These are phyloP conservation scores for Rutilus rutilus DNA, from an alignment of 2,113 vertebrate genomes.

Conservation along the genomic window DNA sequence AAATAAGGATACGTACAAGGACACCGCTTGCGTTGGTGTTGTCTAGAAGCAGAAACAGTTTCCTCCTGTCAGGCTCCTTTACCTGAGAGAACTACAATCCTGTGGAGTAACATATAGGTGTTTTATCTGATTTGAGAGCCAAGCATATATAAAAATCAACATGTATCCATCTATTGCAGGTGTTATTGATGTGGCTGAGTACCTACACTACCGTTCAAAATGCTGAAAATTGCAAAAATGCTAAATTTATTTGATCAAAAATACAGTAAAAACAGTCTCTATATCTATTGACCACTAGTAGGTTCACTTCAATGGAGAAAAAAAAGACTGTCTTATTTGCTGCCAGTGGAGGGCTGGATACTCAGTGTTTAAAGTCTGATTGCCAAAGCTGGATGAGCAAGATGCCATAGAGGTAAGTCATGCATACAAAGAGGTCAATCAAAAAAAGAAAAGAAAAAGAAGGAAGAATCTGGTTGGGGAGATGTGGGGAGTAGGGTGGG, in stretches of 20 bases:
- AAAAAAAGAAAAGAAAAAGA: slow-evolving; percentile 54
- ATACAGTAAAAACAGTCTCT: background rate
- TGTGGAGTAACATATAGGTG: background rate
- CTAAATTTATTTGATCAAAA: background rate
- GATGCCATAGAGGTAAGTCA: slow-evolving; percentile 60
- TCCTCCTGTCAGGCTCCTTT: slow-evolving; percentile 17
- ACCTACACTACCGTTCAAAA: background rate
- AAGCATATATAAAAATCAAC: background rate
- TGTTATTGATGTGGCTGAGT: background rate
- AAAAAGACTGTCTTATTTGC: background rate
- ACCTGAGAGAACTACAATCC: background rate
- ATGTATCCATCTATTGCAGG: background rate
- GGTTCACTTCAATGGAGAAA: background rate
- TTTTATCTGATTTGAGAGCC: background rate
- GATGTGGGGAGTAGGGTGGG: slow-evolving; percentile 50
- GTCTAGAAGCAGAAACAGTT: background rate
- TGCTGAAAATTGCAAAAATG: too few relatives aligned
- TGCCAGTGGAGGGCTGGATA: background rate
- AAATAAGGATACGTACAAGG: slow-evolving; percentile 61
- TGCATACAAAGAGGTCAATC: slow-evolving; percentile 62
- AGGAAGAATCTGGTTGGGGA: slow-evolving; percentile 54
- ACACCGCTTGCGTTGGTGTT: slow-evolving; percentile 9
- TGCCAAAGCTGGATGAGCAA: slow-evolving; percentile 31
- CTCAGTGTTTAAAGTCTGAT: background rate
- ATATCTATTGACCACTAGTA: background rate